Evolutionary conservation across 2,797 vertebrate genomes (phyloP).

Genomic region (Sparidentex hasta): DNA sequence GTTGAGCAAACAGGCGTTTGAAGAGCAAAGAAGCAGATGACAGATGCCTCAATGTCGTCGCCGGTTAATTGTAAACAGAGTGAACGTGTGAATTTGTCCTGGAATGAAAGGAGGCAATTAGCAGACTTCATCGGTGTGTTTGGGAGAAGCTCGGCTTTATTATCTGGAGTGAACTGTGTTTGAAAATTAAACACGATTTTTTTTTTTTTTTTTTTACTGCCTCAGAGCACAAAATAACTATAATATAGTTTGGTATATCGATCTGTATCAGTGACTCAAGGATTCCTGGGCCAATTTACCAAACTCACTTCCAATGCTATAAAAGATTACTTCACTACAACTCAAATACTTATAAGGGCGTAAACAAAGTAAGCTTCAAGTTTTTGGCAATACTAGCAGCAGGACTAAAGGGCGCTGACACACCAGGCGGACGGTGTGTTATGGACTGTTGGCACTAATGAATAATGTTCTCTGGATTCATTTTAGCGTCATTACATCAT

Average conservation of each 20-base stretch:
- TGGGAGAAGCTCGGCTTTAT: conserved; percentile 1
- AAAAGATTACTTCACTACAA: background rate
- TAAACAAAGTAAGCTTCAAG: background rate
- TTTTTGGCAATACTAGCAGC: too few relatives aligned
- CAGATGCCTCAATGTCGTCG: conserved; percentile 34
- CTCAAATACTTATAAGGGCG: background rate
- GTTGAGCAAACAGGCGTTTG: conserved; percentile 44
- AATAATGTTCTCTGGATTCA: background rate
- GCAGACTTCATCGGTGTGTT: conserved; percentile 27
- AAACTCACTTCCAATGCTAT: background rate
- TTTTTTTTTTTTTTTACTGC: background rate
- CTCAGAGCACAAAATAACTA: conserved; percentile 5
- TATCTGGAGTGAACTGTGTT: conserved; percentile 11
- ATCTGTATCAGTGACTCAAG: background rate
- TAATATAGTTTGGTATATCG: conserved; percentile 6
- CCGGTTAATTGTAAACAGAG: conserved; percentile 47
- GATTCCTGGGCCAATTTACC: background rate
- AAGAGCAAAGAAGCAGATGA: conserved; percentile 31
- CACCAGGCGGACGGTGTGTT: too few relatives aligned
- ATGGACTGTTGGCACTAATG: too few relatives aligned
- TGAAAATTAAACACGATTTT: conserved; percentile 23
- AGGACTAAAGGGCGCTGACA: too few relatives aligned
- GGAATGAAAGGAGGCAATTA: conserved; percentile 41
- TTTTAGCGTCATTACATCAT: background rate
- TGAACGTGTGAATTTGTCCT: conserved; percentile 18